These are phyloP conservation scores for Daubentonia madagascariensis DNA, from an alignment of 2,113 vertebrate species.

Conservation along the genomic window DNA sequence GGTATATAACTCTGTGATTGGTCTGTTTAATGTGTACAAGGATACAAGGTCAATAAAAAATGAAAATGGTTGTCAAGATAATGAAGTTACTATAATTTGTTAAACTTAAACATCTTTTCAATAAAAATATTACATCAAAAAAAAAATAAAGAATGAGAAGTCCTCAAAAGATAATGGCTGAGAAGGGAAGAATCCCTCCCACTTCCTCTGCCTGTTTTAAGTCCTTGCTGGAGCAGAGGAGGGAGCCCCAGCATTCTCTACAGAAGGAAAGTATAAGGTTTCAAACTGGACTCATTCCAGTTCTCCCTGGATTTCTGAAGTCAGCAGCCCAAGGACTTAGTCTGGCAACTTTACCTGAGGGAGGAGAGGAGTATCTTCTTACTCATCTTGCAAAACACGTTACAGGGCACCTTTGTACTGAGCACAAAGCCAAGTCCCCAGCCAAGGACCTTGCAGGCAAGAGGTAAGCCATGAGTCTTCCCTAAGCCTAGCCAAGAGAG, in stretches of 20 bases:
- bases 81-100: neutral
- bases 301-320: conserved; percentile 51
- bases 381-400: conserved; percentile 43
- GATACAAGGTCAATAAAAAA: neutral
- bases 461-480: conserved; percentile 24
- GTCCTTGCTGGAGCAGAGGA: neutral
- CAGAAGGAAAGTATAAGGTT: neutral
- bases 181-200: neutral
- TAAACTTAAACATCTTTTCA: neutral
- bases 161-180: neutral
- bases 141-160: no score
- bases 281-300: conserved; percentile 25
- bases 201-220: conserved; percentile 2
- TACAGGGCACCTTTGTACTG: conserved; percentile 34
- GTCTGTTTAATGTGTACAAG: neutral
- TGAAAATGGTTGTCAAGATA: neutral
- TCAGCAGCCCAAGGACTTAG: conserved; percentile 39
- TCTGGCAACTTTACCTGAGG: conserved; percentile 24
- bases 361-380: neutral
- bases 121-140: conserved; percentile 50
- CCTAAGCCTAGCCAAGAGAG: neutral
- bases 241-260: neutral
- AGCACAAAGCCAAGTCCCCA: neutral
- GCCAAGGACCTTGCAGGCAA: conserved; percentile 44
- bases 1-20: neutral